Evolutionary conservation across 2,888 invertebrate species (phyloP).

Genomic region (Sympetrum striolatum): DNA sequence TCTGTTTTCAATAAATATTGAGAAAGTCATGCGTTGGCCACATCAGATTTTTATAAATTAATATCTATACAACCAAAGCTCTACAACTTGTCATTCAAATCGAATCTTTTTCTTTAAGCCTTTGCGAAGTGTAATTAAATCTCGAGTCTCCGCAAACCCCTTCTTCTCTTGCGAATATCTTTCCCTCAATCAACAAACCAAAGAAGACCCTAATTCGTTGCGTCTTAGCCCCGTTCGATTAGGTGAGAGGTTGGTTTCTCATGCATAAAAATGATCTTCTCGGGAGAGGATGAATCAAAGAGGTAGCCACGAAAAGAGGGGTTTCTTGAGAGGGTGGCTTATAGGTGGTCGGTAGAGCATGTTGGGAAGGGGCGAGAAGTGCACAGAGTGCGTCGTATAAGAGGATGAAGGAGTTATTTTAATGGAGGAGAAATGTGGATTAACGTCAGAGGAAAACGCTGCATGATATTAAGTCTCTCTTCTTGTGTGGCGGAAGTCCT

Average conservation of each 20-base stretch:
- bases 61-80: no score
- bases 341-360: background rate
- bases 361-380: background rate
- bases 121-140: no score
- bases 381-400: background rate
- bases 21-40: no score
- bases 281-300: background rate
- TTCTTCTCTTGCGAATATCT: no score
- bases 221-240: background rate
- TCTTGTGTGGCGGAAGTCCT: background rate
- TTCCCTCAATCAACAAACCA: no score
- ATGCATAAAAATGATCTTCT: background rate
- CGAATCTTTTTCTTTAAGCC: no score
- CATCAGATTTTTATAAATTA: no score
- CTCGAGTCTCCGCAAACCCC: no score
- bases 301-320: background rate
- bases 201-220: background rate
- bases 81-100: no score
- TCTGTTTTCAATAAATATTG: no score
- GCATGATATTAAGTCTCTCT: background rate
- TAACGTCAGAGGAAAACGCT: background rate
- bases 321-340: background rate
- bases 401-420: background rate
- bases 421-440: background rate
- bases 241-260: background rate